phyloP scores from a whole-genome alignment of 2,888 invertebrate species.

The Cryptus armator region DNA sequence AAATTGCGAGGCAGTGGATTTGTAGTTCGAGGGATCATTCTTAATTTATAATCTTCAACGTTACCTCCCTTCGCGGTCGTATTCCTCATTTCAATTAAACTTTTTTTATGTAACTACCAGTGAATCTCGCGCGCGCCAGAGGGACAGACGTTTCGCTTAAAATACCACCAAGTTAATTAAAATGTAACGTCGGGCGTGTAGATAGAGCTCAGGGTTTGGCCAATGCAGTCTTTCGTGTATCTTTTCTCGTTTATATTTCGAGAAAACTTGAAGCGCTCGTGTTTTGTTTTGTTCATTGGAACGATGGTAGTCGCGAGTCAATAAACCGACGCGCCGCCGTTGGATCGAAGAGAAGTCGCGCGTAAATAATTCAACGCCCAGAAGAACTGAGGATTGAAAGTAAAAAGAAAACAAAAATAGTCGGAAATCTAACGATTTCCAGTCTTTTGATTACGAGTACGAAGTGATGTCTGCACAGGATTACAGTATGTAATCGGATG shows the following conservation, averaged over 20 bases:
- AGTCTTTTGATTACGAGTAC: constrained; percentile 5
- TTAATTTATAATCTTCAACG: constrained; percentile 65
- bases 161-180: constrained; percentile 70
- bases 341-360: neutral
- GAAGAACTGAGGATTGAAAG: constrained; percentile 20
- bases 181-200: constrained; percentile 53
- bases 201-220: constrained; percentile 40
- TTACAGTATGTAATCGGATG: neutral
- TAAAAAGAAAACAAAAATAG: neutral
- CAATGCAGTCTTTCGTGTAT: constrained; percentile 55
- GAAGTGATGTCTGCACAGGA: neutral
- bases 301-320: neutral
- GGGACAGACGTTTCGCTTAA: constrained; percentile 69
- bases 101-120: constrained; percentile 61
- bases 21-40: constrained; percentile 56
- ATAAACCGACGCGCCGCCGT: neutral
- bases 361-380: neutral
- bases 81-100: constrained; percentile 69
- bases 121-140: constrained; percentile 52
- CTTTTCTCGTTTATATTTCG: constrained; percentile 42
- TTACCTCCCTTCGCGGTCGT: constrained; percentile 55
- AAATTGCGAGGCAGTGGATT: constrained; percentile 40
- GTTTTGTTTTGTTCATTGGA: constrained; percentile 14
- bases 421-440: neutral
- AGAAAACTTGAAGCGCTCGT: constrained; percentile 10